A percentile compares a stretch with the other conserved stretches of the same genome.
Evolutionary conservation across 2,113 vertebrate species (phyloP).

Genomic region (Chascanopsetta lugubris): DNA sequence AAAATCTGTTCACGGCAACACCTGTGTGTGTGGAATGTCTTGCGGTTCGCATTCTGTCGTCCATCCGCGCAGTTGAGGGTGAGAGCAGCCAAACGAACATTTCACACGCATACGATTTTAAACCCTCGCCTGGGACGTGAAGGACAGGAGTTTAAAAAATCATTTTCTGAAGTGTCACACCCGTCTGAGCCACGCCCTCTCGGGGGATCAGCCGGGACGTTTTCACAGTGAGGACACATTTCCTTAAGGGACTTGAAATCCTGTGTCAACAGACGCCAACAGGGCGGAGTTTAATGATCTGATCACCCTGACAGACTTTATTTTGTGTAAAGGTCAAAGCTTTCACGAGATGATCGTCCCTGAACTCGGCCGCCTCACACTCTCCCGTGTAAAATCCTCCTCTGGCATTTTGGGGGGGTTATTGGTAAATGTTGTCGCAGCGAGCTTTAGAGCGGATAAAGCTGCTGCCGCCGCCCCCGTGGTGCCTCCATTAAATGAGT

Average conservation of each 20-base stretch:
- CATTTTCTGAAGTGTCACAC: slow-evolving; percentile 25
- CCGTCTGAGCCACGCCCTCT: slow-evolving; percentile 21
- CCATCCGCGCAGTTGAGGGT: slow-evolving; percentile 8
- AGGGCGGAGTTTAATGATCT: slow-evolving; percentile 40
- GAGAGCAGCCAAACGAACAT: no score
- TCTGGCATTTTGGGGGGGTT: slow-evolving; percentile 27
- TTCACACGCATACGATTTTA: slow-evolving; percentile 33
- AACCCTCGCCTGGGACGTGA: slow-evolving; percentile 36
- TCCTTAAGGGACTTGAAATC: slow-evolving; percentile 40
- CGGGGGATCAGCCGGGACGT: slow-evolving; percentile 44
- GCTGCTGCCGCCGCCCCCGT: slow-evolving; percentile 6
- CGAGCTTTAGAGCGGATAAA: slow-evolving; percentile 20
- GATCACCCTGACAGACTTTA: slow-evolving; percentile 52
- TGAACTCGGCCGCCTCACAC: slow-evolving; percentile 8
- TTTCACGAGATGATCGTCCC: slow-evolving; percentile 27
- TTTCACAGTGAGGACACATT: slow-evolving; percentile 25
- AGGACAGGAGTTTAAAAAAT: slow-evolving; percentile 43
- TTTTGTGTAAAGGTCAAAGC: slow-evolving; percentile 58
- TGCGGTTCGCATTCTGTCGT: slow-evolving; percentile 4
- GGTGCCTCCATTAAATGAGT: slow-evolving; percentile 17
- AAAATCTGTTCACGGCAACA: not conserved
- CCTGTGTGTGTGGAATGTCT: no score
- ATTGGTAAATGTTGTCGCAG: not conserved
- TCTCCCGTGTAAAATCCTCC: slow-evolving; percentile 36
- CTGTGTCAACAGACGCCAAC: slow-evolving; percentile 21